These are phyloP conservation scores for Ardeotis arabs DNA, from an alignment of 2,113 vertebrate genomes.

Conservation along the genomic window DNA sequence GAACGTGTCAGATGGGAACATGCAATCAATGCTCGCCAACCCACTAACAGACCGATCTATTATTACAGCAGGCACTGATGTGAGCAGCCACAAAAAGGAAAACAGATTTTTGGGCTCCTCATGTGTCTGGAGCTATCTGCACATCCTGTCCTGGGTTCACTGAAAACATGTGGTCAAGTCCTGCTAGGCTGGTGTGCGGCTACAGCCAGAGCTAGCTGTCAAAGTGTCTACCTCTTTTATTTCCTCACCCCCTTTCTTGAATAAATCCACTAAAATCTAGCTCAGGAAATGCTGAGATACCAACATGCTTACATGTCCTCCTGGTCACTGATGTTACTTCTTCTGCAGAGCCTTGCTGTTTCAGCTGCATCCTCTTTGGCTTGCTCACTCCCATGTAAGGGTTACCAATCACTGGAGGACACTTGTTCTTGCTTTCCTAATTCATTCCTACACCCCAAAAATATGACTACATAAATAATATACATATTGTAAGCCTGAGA, in stretches of 20 bases:
- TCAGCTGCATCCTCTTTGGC: neutral
- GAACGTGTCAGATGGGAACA: neutral
- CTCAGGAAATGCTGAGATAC: neutral
- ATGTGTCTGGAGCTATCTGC: neutral
- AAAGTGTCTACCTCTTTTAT: neutral
- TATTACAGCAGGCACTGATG: slow-evolving; percentile 18
- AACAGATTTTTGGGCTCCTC: slow-evolving; percentile 3
- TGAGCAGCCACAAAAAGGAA: slow-evolving; percentile 46
- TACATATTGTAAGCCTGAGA: neutral
- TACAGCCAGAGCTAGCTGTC: neutral
- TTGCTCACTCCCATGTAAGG: neutral
- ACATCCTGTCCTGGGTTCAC: slow-evolving; percentile 20
- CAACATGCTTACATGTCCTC: neutral
- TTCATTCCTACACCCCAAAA: neutral
- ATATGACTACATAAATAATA: neutral
- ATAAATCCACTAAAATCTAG: neutral
- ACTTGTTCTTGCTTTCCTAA: neutral
- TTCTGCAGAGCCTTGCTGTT: neutral
- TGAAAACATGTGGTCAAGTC: slow-evolving; percentile 34
- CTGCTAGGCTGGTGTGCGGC: neutral
- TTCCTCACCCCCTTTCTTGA: neutral
- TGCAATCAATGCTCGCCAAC: neutral
- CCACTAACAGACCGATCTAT: neutral
- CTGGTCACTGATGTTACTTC: neutral
- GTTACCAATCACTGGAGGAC: neutral